These are phyloP conservation scores for Platycheirus albimanus DNA, from an alignment of 2,888 invertebrate species.

Conservation along the genomic window DNA sequence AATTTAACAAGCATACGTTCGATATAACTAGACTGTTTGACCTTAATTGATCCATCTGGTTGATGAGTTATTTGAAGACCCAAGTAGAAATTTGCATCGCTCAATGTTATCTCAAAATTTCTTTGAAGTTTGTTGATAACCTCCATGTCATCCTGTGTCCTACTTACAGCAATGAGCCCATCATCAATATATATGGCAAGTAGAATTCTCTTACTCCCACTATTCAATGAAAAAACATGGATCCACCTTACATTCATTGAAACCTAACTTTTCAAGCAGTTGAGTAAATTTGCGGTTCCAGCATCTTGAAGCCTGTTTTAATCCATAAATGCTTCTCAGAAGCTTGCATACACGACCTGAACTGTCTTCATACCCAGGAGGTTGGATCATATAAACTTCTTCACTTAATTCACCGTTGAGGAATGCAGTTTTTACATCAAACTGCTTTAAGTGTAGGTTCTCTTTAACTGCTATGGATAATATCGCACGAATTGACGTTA, in stretches of 20 bases:
- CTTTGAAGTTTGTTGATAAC: background rate
- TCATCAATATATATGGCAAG: constrained; percentile 75
- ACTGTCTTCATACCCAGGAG: constrained; percentile 36
- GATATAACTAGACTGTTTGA: background rate
- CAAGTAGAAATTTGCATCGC: background rate
- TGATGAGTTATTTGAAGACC: background rate
- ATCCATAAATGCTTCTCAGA: constrained; percentile 42
- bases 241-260: constrained; percentile 71
- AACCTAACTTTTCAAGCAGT: constrained; percentile 62
- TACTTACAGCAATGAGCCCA: constrained; percentile 56
- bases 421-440: constrained; percentile 61
- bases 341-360: constrained; percentile 55
- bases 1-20: background rate
- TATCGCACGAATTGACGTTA: constrained; percentile 73
- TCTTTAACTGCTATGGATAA: constrained; percentile 58
- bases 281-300: constrained; percentile 68
- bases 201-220: constrained; percentile 23
- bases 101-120: background rate
- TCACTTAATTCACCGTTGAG: background rate
- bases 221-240: constrained; percentile 69
- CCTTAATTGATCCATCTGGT: background rate
- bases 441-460: constrained; percentile 30
- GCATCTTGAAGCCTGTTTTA: constrained; percentile 28
- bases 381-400: background rate
- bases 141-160: background rate